Base-by-base conservation (phyloP, 2,888 invertebrate species). In the Thera britannica region DNA sequence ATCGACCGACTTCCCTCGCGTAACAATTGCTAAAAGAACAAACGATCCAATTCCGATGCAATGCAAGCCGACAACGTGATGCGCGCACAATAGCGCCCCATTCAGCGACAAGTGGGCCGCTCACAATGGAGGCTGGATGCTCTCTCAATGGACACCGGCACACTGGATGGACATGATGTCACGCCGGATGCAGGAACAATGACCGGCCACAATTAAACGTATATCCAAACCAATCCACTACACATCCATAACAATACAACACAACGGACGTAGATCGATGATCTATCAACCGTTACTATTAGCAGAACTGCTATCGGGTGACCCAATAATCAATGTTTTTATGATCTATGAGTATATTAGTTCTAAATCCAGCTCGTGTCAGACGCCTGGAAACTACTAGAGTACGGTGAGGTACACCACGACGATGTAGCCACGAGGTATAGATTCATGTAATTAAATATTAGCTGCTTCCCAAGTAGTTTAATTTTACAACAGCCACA, bases 111-210 rank as follows among this genome's bases (percentile, higher is more conserved):
- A 86, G 81, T 85, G 84, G 85, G 83, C 75, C 84, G 82, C 65
- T 70, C 48, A 65, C 72, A 72, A 70, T 72, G 67, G 76, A 70
- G 48, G 63, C 63, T 66, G 68, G 64, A 68, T 56, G 72, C 70
- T 60, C 68, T 72, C 75, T 87, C 86, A 87, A 88, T 85, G 82
- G 84, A 78, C 78, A 77, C 83, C 79, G 83, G 78, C 46, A 35
- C 58, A 46, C 60, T 9, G 34, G 58, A 44, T 73, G 75, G 72
- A 74, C 76, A 74, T 88, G 88, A 88, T 82, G 87, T 87, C 88
- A 88, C 85, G 75, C 79, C 86, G 88, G 88, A 88, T 85, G 83
- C 79, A 80, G 83, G 85, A 83, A 89, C 87, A 87, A 88, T 84
- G 83, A 79, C 76, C 77, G 68, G 67, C 67, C 79, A 79, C 87